A percentile compares a stretch with the other conserved stretches of the same genome.
These are phyloP conservation scores for Parascotia fuliginaria DNA, from an alignment of 2,888 invertebrate genomes.

Conservation along the genomic window DNA sequence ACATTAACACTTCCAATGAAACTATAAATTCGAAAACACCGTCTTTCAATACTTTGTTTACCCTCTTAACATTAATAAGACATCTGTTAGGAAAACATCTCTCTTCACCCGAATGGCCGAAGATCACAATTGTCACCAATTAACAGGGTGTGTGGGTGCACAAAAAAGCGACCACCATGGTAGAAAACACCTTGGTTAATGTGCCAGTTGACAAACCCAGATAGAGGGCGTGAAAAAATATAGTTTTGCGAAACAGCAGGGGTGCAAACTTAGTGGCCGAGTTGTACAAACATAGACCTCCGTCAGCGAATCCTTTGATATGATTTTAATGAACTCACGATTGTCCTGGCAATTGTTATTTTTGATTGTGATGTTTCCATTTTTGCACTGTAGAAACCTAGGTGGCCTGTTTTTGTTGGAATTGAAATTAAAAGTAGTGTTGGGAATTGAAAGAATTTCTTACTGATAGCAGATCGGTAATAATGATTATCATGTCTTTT, in stretches of 20 bases:
- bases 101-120: conserved; percentile 73
- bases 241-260: conserved; percentile 72
- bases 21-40: neutral
- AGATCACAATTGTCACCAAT: conserved; percentile 84
- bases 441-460: neutral
- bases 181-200: conserved; percentile 80
- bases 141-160: conserved; percentile 64
- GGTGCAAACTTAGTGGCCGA: conserved; percentile 64
- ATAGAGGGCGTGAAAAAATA: conserved; percentile 60
- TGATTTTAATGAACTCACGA: conserved; percentile 39
- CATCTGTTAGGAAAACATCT: conserved; percentile 80
- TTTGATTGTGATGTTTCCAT: too few species aligned
- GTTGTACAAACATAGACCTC: conserved; percentile 78
- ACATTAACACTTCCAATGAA: neutral
- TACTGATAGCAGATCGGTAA: neutral
- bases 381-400: conserved; percentile 17
- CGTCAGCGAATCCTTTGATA: conserved; percentile 47
- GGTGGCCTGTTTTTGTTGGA: conserved; percentile 13
- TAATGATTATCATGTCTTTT: too few species aligned
- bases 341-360: conserved; percentile 20
- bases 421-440: conserved; percentile 24
- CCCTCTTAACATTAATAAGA: conserved; percentile 49
- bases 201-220: conserved; percentile 80
- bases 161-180: conserved; percentile 77
- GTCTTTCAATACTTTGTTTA: conserved; percentile 17